Base-by-base conservation (phyloP, 2,888 invertebrate genomes). In the Andrena bicolor region DNA sequence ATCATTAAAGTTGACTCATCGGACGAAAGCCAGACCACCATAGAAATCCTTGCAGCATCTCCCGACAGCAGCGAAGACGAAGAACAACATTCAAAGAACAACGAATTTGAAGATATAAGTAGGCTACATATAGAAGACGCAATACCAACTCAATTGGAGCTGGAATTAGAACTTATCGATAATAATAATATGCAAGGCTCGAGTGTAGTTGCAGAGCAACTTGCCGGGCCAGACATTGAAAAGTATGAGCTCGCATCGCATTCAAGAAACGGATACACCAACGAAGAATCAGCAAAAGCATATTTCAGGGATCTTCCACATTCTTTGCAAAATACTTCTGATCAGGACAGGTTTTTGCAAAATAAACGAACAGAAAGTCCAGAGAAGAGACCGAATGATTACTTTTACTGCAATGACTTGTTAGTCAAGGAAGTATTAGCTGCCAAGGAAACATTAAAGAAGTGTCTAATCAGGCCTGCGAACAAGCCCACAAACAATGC, bases 1-100 rank as follows among this genome's bases (percentile, higher is more conserved):
- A 89, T 92, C 16, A 93, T 93, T 56, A 92, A 93, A 75, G 84
- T 93, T 3, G 93, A 94, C 35, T 92, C 93, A 0, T 93, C 93
- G 13, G 93, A 94, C 49, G 93, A 93, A 58, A 94, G 92, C 83
- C 92, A 93, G 82, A 92, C 92, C 4, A 93, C 93, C 0, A 92
- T 92, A 20, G 93, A 93, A 77, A 90, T 93, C 26, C 64, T 93
- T 28, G 91, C 93, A n/a, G 93, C 90, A 3, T 92, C 93, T 2
- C 92, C 93, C 5, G 88, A 90, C 35, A 76, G 78, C 4, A 83
- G 84, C 32, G 89, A 85, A 23, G 70, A 75, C 20, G 91, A 89
- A 8, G 41, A 41, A 16, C 41, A 41, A 41, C 41, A 16, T 41
- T n/a, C 79, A 28, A 82, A 85, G 2, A 53, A 56, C 7, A 28